Percentiles rank a stretch among this genome's conserved stretches.
Evolutionary conservation across 2,888 invertebrate species (phyloP).

Genomic region (Lampropteryx suffumata): DNA sequence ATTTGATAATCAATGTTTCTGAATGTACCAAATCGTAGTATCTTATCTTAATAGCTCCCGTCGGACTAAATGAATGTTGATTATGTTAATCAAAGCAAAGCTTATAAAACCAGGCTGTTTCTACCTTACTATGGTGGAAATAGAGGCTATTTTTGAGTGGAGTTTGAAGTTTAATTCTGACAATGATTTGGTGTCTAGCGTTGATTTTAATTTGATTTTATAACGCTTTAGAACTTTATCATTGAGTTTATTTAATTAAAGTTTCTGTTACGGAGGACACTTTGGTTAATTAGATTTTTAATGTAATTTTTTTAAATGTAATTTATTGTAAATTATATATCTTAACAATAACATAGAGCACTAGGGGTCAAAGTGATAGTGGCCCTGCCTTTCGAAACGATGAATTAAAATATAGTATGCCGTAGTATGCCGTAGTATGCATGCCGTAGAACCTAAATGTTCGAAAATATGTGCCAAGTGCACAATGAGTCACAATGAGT

Average conservation of each 20-base stretch:
- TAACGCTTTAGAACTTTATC: constrained; percentile 30
- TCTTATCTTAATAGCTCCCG: constrained; percentile 15
- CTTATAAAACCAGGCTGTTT: neutral
- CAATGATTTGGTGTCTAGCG: constrained; percentile 27
- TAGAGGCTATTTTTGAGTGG: constrained; percentile 2
- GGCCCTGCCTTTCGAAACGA: no score
- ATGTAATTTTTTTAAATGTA: no score
- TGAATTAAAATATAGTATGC: no score
- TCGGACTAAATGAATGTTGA: constrained; percentile 15
- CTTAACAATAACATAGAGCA: no score
- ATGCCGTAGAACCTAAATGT: no score
- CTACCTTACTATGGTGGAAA: neutral
- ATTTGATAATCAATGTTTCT: constrained; percentile 13
- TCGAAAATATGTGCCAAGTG: no score
- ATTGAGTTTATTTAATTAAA: constrained; percentile 31
- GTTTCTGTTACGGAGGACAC: constrained; percentile 17
- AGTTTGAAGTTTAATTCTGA: constrained; percentile 5
- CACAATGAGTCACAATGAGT: no score
- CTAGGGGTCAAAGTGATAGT: no score
- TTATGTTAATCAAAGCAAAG: constrained; percentile 17
- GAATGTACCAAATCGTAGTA: constrained; percentile 5
- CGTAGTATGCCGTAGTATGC: no score
- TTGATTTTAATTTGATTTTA: constrained; percentile 34
- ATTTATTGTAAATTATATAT: no score
- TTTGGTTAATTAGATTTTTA: constrained; percentile 9